Evolutionary conservation across 1,140 invertebrate species (phyloP), one percentile per base, ranked within the genome.

Genomic region (Drosophila nigrodunni): DNA sequence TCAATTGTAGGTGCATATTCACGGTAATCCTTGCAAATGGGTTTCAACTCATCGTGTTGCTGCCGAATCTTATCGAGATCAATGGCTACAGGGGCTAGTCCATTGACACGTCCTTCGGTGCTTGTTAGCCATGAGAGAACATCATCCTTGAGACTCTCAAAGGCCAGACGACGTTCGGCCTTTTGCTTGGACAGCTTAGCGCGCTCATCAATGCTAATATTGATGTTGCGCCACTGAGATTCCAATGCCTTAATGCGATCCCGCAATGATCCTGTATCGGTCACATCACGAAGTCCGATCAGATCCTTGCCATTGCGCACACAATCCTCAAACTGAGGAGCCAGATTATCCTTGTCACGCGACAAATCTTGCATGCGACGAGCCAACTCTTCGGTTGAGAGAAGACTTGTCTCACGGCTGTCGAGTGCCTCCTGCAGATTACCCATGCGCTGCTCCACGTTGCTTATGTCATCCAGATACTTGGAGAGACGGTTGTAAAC

Each of bases 211-310:
- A 99, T 93, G 0, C 96, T 92, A 49, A 94, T 94, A 69, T 95
- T 95, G 55, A 98, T 94, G 85, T 98, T 97, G 46, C 96, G 95
- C 97, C 97, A 98, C 85, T 96, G 96, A 46, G 95, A 95, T 92
- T 98, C 97, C 49, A 99, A 93, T 3, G 95, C 95, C 93, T 97
- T 98, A 78, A 98, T 95, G 72, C 96, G 95, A 88, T 98, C 97
- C 50, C 97, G 95, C n/a, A 98, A 94, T 3, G 94, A 94, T 18
- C 95, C 95, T 0, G 96, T 96, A 82, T 99, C 98, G 0, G 97
- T 98, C 2, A 98, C 96, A 91, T 98, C 97, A 66, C 97, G 97
- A 93, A 98, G 97, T 6, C 95, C 93, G n/a, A 98, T 94, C 9
- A 99, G 94, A 67, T 95, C 95, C 91, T 96, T 97, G 30, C 97